Percentiles rank a stretch among this genome's conserved stretches.
phyloP scores from a whole-genome alignment of 2,113 vertebrate genomes.

The Dicrurus megarhynchus region DNA sequence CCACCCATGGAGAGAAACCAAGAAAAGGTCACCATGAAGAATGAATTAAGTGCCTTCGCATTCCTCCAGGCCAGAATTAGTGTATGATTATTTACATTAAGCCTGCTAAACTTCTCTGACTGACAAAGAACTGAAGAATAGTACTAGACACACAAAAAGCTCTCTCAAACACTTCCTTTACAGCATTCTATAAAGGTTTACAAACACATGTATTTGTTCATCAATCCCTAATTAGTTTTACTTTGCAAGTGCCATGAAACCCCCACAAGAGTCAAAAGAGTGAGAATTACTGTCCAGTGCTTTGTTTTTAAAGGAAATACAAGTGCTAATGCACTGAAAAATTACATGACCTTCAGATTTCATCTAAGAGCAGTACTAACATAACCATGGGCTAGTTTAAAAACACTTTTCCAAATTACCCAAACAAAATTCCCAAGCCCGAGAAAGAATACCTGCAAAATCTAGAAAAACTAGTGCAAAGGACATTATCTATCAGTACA shows the following conservation, averaged over 20 bases:
- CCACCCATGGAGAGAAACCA: not conserved
- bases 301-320: not conserved
- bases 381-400: not conserved
- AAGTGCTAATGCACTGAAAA: not conserved
- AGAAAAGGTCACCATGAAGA: not conserved
- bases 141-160: not conserved
- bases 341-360: not conserved
- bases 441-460: not conserved
- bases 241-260: not conserved
- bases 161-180: not conserved
- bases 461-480: not conserved
- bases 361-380: not conserved
- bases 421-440: not conserved
- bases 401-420: not conserved
- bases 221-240: not conserved
- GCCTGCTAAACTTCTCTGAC: not conserved
- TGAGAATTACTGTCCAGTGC: not conserved
- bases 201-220: not conserved
- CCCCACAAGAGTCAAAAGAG: not conserved
- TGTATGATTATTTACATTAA: not conserved
- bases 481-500: not conserved
- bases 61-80: not conserved
- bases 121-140: not conserved
- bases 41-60: not conserved
- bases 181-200: not conserved